A percentile compares a stretch with the other conserved stretches of the same genome.
Evolutionary conservation across 2,797 vertebrate species (phyloP).

Genomic region (Gymnocypris eckloni): DNA sequence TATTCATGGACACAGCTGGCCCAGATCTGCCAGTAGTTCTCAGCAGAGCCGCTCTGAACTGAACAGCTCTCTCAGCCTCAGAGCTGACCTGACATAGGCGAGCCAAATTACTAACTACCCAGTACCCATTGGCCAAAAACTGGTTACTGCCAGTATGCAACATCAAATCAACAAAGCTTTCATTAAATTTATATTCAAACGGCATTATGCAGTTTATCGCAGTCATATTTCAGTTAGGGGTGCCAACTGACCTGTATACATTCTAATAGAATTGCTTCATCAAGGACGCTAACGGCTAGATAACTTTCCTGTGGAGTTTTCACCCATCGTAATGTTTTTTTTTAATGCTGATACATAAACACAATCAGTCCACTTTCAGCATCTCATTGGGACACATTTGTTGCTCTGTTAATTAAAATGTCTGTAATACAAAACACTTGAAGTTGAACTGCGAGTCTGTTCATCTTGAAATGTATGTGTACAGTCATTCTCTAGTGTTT

Average conservation of each 20-base stretch:
- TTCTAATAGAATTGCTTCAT: not conserved
- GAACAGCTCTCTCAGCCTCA: slow-evolving; percentile 45
- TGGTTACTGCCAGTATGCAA: slow-evolving; percentile 1
- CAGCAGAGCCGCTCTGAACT: slow-evolving; percentile 46
- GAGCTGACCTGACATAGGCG: slow-evolving; percentile 48
- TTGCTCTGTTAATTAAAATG: slow-evolving; percentile 1
- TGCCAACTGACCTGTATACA: slow-evolving; percentile 2
- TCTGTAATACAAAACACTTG: slow-evolving; percentile 4
- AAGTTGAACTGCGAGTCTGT: not conserved
- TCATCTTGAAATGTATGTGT: not conserved
- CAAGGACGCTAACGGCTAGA: not conserved
- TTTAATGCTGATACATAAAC: slow-evolving; percentile 9
- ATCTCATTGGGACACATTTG: not conserved
- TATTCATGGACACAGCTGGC: slow-evolving; percentile 62
- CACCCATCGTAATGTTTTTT: not conserved
- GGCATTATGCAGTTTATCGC: not conserved
- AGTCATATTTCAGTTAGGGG: not conserved
- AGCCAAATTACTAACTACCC: slow-evolving; percentile 52
- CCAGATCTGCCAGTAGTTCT: slow-evolving; percentile 62
- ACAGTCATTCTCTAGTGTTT: slow-evolving; percentile 4
- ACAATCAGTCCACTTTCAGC: not conserved
- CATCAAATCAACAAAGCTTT: slow-evolving; percentile 29
- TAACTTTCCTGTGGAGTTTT: not conserved
- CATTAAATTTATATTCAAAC: slow-evolving; percentile 31
- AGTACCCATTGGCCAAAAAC: slow-evolving; percentile 34